phyloP scores from a whole-genome alignment of 2,797 vertebrate genomes.

The Merluccius polli region DNA sequence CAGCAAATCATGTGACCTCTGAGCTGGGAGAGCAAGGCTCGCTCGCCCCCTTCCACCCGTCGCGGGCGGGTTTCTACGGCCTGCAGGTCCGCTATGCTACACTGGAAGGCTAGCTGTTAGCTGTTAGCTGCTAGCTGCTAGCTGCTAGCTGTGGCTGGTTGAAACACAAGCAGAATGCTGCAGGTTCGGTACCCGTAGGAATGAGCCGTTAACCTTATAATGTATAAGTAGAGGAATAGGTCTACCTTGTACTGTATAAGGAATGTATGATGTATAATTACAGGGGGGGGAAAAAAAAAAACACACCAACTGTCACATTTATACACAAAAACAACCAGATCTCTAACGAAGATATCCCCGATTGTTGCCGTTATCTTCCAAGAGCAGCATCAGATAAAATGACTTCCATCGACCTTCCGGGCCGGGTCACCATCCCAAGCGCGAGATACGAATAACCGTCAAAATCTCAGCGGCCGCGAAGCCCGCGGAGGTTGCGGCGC shows the following conservation, averaged over 20 bases:
- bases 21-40: not conserved
- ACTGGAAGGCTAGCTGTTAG: not conserved
- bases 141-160: not conserved
- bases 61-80: not conserved
- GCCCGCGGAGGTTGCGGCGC: too few relatives aligned
- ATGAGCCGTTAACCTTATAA: too few relatives aligned
- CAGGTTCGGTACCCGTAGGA: not conserved
- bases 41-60: too few relatives aligned
- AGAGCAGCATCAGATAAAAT: not conserved
- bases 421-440: not conserved
- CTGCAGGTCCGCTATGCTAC: not conserved
- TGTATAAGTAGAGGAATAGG: too few relatives aligned
- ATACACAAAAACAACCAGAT: not conserved
- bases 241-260: too few relatives aligned
- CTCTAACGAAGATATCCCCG: not conserved
- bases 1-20: not conserved
- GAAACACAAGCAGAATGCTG: not conserved
- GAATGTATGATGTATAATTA: not conserved
- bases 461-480: not conserved
- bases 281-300: too few relatives aligned
- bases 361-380: not conserved
- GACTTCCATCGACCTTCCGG: not conserved
- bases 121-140: too few relatives aligned
- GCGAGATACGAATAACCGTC: too few relatives aligned
- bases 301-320: too few relatives aligned